Evolutionary conservation across 2,888 invertebrate species (phyloP).

Genomic region (Dryobotodes eremita): DNA sequence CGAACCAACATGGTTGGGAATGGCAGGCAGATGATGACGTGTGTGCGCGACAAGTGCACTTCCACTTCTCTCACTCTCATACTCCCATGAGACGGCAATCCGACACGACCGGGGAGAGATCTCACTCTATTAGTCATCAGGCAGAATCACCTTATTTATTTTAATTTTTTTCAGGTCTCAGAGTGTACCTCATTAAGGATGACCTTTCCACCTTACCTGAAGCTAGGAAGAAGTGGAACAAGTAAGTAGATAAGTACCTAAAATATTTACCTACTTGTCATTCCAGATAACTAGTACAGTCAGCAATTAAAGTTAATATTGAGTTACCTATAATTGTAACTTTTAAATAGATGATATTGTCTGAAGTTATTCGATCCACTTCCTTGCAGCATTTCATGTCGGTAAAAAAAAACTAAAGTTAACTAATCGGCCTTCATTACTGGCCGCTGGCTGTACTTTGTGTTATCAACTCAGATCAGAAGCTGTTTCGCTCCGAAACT

Average conservation of each 20-base stretch:
- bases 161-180: conserved; percentile 90
- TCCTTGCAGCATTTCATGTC: neutral
- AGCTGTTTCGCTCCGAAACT: neutral
- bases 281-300: neutral
- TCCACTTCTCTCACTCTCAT: neutral
- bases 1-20: neutral
- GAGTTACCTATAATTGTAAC: neutral
- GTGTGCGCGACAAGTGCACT: neutral
- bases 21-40: too few relatives aligned
- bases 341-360: neutral
- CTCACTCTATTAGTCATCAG: too few relatives aligned
- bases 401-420: neutral
- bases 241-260: conserved; percentile 77
- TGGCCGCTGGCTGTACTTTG: neutral
- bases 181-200: conserved; percentile 95
- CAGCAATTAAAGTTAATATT: neutral
- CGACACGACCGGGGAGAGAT: neutral
- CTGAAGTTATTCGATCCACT: neutral
- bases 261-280: neutral
- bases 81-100: neutral
- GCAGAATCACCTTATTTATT: neutral
- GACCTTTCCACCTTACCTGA: conserved; percentile 93
- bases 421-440: neutral
- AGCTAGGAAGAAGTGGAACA: conserved; percentile 91
- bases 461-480: neutral